phyloP scores from a whole-genome alignment of 2,888 invertebrate genomes.

The Marasmarcha lunaedactyla region DNA sequence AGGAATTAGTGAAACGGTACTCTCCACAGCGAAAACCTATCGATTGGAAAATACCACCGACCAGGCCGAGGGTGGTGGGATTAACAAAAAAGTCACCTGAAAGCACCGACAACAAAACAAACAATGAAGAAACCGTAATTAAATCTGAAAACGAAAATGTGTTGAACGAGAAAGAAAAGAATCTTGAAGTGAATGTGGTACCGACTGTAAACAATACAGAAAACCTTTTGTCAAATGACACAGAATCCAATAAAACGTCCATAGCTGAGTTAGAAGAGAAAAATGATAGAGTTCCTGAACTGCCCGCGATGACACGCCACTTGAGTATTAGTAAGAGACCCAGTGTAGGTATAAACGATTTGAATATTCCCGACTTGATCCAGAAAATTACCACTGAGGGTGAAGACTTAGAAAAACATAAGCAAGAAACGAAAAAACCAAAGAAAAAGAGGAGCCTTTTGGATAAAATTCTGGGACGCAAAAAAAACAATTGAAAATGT shows the following conservation, averaged over 20 bases:
- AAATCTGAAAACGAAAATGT: conserved; percentile 45
- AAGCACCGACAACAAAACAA: conserved; percentile 29
- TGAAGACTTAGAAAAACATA: conserved; percentile 38
- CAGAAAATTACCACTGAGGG: conserved; percentile 50
- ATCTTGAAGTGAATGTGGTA: conserved; percentile 11
- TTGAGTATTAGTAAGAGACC: conserved; percentile 29
- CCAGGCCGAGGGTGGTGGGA: conserved; percentile 51
- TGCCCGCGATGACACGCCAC: conserved; percentile 38
- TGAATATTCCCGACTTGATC: conserved; percentile 52
- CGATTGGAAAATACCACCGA: conserved; percentile 58
- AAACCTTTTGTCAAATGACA: conserved; percentile 16
- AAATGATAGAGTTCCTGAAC: conserved; percentile 48
- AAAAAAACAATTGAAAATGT: conserved; percentile 39
- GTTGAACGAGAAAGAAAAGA: conserved; percentile 26
- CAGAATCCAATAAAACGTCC: conserved; percentile 33
- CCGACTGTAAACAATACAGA: not conserved
- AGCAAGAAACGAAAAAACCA: conserved; percentile 41
- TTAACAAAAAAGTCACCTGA: conserved; percentile 53
- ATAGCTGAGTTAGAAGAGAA: conserved; percentile 46
- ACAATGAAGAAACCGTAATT: conserved; percentile 22
- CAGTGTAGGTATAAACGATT: conserved; percentile 34
- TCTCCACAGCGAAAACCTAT: conserved; percentile 58
- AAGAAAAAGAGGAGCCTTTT: conserved; percentile 62
- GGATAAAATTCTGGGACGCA: conserved; percentile 57
- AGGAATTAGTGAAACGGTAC: conserved; percentile 55